These are phyloP conservation scores for Kuschelorhynchus macadamiae DNA, from an alignment of 2,888 invertebrate genomes.

Conservation along the genomic window DNA sequence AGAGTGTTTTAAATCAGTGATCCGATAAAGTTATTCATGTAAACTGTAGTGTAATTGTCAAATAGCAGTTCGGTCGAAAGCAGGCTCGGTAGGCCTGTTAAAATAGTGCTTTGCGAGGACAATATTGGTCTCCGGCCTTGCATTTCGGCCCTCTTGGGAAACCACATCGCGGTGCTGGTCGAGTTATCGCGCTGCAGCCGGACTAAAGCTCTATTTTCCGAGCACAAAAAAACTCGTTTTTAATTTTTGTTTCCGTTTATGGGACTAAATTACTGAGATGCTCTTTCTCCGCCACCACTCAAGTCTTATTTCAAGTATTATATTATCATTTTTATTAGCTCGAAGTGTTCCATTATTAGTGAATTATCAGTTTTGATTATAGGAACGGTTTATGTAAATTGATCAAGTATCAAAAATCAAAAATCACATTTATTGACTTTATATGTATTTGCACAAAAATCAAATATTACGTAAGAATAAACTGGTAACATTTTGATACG, in stretches of 20 bases:
- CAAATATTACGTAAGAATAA: too few species aligned
- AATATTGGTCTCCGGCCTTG: conserved; percentile 48
- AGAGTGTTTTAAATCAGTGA: neutral
- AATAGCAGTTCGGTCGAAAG: conserved; percentile 35
- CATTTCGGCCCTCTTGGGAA: conserved; percentile 36
- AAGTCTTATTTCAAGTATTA: too few species aligned
- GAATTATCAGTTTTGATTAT: too few species aligned
- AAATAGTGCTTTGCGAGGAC: conserved; percentile 47
- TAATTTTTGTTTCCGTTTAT: neutral
- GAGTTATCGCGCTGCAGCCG: conserved; percentile 35
- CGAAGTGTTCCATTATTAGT: too few species aligned
- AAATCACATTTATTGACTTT: too few species aligned
- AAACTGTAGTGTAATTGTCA: conserved; percentile 46
- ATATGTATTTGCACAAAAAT: too few species aligned
- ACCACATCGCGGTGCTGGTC: conserved; percentile 23
- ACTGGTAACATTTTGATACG: too few species aligned
- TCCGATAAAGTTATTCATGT: conserved; percentile 41
- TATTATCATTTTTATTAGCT: too few species aligned
- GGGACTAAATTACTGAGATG: too few species aligned
- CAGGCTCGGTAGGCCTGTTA: conserved; percentile 46
- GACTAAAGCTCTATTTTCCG: conserved; percentile 8
- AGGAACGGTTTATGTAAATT: too few species aligned
- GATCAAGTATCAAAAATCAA: too few species aligned
- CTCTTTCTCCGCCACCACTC: too few species aligned
- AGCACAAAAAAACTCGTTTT: neutral